phyloP scores from a whole-genome alignment of 2,113 vertebrate genomes.

The Corythoichthys intestinalis region DNA sequence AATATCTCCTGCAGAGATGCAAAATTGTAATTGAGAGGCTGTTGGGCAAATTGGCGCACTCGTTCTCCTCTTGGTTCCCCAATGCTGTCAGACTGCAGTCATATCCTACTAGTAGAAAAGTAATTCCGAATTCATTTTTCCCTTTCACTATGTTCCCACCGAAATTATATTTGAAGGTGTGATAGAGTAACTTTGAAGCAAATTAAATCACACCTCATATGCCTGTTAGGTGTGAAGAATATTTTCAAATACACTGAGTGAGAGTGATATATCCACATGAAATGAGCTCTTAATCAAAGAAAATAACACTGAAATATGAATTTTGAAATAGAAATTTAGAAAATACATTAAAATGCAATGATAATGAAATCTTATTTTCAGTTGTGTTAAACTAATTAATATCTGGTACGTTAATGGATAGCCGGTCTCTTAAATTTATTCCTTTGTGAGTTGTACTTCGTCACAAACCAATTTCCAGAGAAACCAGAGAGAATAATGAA shows the following conservation, averaged over 20 bases:
- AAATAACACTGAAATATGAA: conserved; percentile 7
- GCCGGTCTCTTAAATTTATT: conserved; percentile 16
- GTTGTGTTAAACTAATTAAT: conserved; percentile 2
- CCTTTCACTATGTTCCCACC: background rate
- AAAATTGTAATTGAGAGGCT: background rate
- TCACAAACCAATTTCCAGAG: conserved; percentile 41
- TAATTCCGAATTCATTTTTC: conserved; percentile 14
- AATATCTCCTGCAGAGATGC: background rate
- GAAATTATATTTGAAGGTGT: conserved; percentile 32
- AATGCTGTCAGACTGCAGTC: conserved; percentile 17
- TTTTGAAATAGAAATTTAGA: background rate
- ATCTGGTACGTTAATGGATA: background rate
- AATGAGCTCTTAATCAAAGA: background rate
- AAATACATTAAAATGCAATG: background rate
- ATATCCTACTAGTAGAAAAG: conserved; percentile 6
- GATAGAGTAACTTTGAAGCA: conserved; percentile 25
- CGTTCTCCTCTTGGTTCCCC: background rate
- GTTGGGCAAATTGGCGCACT: background rate
- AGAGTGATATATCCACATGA: conserved; percentile 15
- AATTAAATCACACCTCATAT: conserved; percentile 39
- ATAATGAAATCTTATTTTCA: background rate
- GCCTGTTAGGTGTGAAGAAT: conserved; percentile 10
- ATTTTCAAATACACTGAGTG: conserved; percentile 17
- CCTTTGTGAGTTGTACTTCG: conserved; percentile 18
- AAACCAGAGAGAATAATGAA: conserved; percentile 51